These are phyloP conservation scores for Eugnorisma glareosa DNA, from an alignment of 2,888 invertebrate genomes.

Conservation along the genomic window DNA sequence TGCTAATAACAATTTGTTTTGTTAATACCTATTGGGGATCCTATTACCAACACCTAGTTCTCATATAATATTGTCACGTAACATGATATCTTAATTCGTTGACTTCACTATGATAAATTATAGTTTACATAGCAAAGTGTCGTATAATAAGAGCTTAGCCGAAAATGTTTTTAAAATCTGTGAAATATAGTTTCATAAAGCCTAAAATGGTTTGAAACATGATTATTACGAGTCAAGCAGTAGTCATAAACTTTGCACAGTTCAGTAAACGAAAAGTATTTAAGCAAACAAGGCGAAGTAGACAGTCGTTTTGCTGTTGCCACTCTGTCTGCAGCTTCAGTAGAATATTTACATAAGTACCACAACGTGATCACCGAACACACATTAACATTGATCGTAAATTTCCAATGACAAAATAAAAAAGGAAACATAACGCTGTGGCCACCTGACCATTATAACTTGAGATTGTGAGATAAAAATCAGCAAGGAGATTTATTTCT, in stretches of 20 bases:
- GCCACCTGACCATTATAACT: conserved; percentile 81
- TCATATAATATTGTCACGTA: conserved; percentile 27
- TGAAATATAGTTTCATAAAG: conserved; percentile 8
- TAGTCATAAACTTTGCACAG: conserved; percentile 5
- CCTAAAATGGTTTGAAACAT: not conserved
- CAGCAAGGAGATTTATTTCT: conserved; percentile 81
- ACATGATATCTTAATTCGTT: conserved; percentile 47
- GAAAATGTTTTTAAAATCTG: conserved; percentile 22
- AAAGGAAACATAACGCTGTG: conserved; percentile 75
- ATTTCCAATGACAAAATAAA: conserved; percentile 81
- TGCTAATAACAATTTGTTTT: conserved; percentile 16
- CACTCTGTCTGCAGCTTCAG: conserved; percentile 85
- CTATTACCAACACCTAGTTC: conserved; percentile 40
- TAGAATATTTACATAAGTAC: conserved; percentile 81
- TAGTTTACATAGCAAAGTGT: conserved; percentile 27
- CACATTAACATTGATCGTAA: conserved; percentile 81
- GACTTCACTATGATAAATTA: conserved; percentile 31
- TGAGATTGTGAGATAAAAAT: conserved; percentile 78
- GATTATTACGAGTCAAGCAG: not conserved
- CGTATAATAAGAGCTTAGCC: conserved; percentile 12
- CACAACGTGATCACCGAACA: conserved; percentile 81
- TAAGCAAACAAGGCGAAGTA: conserved; percentile 56
- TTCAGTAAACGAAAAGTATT: conserved; percentile 43
- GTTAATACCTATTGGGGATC: conserved; percentile 18
- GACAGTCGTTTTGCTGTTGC: conserved; percentile 77